Base-by-base conservation (phyloP, 2,113 vertebrate species). In the Nipponia nippon region DNA sequence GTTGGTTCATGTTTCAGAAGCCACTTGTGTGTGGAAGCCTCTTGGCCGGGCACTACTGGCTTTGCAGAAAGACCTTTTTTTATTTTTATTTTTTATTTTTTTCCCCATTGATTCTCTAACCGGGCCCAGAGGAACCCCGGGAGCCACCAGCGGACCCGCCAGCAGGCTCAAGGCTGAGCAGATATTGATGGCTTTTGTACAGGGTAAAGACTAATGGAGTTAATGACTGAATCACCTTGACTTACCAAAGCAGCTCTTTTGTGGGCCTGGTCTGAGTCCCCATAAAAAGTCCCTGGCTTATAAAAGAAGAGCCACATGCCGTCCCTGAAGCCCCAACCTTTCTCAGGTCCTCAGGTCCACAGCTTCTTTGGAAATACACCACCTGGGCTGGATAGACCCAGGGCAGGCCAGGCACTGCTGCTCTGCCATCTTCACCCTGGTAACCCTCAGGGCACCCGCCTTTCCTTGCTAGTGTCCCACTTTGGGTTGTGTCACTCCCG, bases 1-100 rank as follows among this genome's bases (percentile, higher is more conserved):
- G 92, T 94, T 88, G 93, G 95, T 90, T 97, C 11, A 21, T 88
- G 90, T 96, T 96, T 97, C 96, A 88, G 96, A 92, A 96, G 96
- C 93, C 82, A 85, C 95, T 96, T 90, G 82, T 90, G 85, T 95
- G 96, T 94, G 95, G 91, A 97, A 94, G 87, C 73, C 78, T 95
- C 93, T 95, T 95, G 94, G 93, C 94, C 1, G 29, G 93, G 94
- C 89, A 94, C 40, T n/a, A 23, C 53, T 73, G 89, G 81, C 42
- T 93, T 89, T 89, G 78, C 23, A 95, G 88, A 89, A 92, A 87
- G 46, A 5, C 1, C 14, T 6, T 65, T 49, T 55, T 63, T 75
- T 5, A 1, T 38, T 63, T 32, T 49, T 21, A 42, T 76, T 19
- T 19, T 42, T 46, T 5, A 11, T 10, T 53, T 67, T 63, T 53